A percentile compares a stretch with the other conserved stretches of the same genome.
Conservation (phyloP, 2,888 invertebrate genomes). For the Omphaloscelis lunosa region DNA sequence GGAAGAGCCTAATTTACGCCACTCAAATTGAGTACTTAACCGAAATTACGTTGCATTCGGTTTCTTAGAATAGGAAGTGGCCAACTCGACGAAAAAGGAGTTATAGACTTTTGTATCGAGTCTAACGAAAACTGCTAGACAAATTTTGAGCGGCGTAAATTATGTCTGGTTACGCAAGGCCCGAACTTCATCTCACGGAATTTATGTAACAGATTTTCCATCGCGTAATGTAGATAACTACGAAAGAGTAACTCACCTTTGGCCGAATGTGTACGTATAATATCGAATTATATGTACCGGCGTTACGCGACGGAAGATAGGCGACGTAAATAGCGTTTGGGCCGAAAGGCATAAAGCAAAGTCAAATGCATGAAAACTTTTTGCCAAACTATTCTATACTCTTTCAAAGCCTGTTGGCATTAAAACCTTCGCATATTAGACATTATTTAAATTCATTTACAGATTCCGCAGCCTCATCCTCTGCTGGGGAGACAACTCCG, state of each 20-base stretch:
- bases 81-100: neutral
- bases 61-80: neutral
- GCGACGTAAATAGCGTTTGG: neutral
- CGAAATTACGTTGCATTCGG: neutral
- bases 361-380: constrained; percentile 6
- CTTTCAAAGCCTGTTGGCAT: neutral
- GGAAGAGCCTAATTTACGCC: neutral
- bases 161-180: neutral
- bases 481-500: constrained; percentile 83
- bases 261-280: neutral
- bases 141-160: neutral
- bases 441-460: constrained; percentile 37
- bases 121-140: neutral
- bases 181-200: neutral
- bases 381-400: neutral
- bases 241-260: neutral
- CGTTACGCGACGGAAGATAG: neutral
- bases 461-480: constrained; percentile 87
- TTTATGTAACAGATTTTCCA: neutral
- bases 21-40: neutral
- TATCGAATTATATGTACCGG: neutral
- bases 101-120: neutral
- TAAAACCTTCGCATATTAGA: neutral
- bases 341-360: neutral
- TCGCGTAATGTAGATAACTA: neutral